Evolutionary conservation across 2,797 vertebrate species (phyloP), one percentile per base, ranked within the genome.

Genomic region (Sebastes flavidus): DNA sequence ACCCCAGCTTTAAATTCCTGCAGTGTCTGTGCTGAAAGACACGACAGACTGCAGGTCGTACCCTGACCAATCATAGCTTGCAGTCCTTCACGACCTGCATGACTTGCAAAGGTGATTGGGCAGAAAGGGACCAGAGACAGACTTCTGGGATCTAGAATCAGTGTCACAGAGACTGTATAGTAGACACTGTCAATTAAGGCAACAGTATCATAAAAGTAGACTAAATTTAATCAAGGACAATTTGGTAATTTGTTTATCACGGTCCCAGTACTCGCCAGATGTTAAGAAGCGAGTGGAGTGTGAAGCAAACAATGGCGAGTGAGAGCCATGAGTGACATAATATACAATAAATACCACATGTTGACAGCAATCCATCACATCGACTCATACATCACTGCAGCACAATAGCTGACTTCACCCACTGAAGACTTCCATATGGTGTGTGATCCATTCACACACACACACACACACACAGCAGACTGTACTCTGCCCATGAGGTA

Each of bases 341-440:
- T 60, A 78, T 46, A 77, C 75, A 82, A 78, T 79, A 80, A 77
- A 85, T 75, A 70, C 87, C 77, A 80, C 60, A 75, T 88, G 84
- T 84, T 77, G 83, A 87, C 87, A 80, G 75, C 78, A 69, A 72
- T 88, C 82, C 83, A 82, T 88, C 78, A 83, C 36, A 80, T 30
- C 63, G 32, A 65, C 81, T 79, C 77, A 54, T 83, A 71, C 83
- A 86, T 84, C 74, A 82, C 62, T 58, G n/a, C 46, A 56, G 54
- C 6, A 86, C 87, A 89, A 88, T 78, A 79, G 86, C 75, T 29
- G 77, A 69, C 77, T 76, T 81, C 87, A 82, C 75, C 55, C 59
- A 30, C 86, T 80, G 72, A 85, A 65, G 77, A 80, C 77, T 83
- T 83, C 87, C 84, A 88, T 86, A 75, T 90, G 88, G 52, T 77